Evolutionary conservation across 2,113 vertebrate species (phyloP), one percentile per base, ranked within the genome.

Genomic region (Macrotus californicus): DNA sequence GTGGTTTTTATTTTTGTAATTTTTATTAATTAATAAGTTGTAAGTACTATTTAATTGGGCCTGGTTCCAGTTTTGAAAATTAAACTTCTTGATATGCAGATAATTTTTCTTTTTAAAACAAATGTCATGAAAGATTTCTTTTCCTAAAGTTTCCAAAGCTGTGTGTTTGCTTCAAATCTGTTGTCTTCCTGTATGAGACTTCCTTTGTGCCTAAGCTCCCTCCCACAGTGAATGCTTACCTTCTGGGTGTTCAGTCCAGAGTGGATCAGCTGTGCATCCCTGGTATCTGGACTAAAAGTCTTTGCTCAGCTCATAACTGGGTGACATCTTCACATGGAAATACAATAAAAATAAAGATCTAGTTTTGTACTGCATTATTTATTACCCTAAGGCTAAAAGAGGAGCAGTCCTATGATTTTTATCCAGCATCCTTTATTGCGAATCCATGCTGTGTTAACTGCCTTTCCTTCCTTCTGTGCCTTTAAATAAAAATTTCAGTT

Each of bases 401-500:
- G 83, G 90, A 94, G n/a, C 72, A 76, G 82, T 46, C 72, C 64
- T 85, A 0, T 41, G 48, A 26, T 79, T 93, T 93, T 96, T 90
- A 94, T 77, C 80, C 70, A 80, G 85, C 89, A 34, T 52, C 56
- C 72, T 91, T 92, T 75, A 31, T 72, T 54, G 22, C 93, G 77
- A 88, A 52, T 80, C 89, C 95, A 93, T 36, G 93, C 80, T 96
- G 72, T 91, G 69, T 96, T 52, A 93, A 93, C 86, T 97, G 95
- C 96, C 96, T 96, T 96, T 93, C 88, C 92, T 96, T 95, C 94
- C 93, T 94, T 89, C 95, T 94, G 97, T 97, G 97, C 97, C 97
- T 97, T 97, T 97, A 76, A 94, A 91, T 88, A 83, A 73, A 89
- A 50, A 93, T 83, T 97, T 96, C 72, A 94, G 82, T 95, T 95